Conservation (phyloP, 2,797 vertebrate genomes). For the Pteropus rufus region DNA sequence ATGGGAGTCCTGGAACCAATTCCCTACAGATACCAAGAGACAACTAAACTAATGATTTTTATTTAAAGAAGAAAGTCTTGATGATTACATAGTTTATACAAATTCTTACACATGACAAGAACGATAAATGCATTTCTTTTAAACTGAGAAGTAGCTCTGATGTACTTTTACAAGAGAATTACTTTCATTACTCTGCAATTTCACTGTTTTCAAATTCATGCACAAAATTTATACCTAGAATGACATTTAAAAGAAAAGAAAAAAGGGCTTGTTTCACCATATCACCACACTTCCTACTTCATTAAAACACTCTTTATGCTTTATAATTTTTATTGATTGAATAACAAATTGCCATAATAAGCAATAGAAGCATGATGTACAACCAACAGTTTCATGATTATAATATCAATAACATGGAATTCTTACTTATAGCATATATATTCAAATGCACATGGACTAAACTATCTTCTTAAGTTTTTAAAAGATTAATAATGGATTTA, state of each 20-base stretch:
- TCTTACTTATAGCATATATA: background rate
- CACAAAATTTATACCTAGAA: conserved; percentile 46
- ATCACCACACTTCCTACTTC: background rate
- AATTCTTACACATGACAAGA: conserved; percentile 20
- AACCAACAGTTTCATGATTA: background rate
- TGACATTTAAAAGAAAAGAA: conserved; percentile 24
- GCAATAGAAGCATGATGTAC: background rate
- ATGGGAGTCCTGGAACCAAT: background rate
- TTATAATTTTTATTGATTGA: background rate
- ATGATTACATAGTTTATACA: conserved; percentile 48
- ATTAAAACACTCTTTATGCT: conserved; percentile 23
- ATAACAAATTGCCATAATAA: background rate
- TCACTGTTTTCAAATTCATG: conserved; percentile 48
- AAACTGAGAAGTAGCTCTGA: conserved; percentile 37
- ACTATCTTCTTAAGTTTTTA: background rate
- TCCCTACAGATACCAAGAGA: background rate
- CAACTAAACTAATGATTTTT: background rate
- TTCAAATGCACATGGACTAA: background rate
- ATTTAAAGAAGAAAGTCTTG: conserved; percentile 14
- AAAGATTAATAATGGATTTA: background rate
- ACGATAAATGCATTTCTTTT: conserved; percentile 39
- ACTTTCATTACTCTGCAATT: conserved; percentile 23
- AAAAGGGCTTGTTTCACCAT: background rate
- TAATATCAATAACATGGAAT: background rate
- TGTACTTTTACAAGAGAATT: conserved; percentile 35